A percentile compares a stretch with the other conserved stretches of the same genome.
Evolutionary conservation across 2,888 invertebrate genomes (phyloP).

Genomic region (Folsomia candida): DNA sequence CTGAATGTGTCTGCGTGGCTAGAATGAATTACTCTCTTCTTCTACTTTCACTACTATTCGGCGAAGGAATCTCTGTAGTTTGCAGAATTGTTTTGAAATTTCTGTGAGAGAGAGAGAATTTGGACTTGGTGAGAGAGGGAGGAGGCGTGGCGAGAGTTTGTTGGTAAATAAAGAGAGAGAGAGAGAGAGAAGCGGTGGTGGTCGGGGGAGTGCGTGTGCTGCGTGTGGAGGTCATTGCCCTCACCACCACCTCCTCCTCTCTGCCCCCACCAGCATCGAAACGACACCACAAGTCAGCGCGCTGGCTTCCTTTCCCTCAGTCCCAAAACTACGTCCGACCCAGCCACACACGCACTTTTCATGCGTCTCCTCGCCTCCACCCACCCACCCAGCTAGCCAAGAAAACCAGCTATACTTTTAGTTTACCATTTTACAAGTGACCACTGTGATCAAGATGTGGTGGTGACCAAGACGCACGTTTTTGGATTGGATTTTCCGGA

Average conservation of each 20-base stretch:
- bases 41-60: too few species aligned
- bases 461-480: too few species aligned
- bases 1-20: too few species aligned
- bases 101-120: too few species aligned
- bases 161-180: slow-evolving; percentile 4
- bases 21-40: too few species aligned
- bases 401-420: too few species aligned
- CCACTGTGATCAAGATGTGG: too few species aligned
- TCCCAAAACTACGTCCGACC: background rate
- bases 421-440: too few species aligned
- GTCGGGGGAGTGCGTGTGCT: slow-evolving; percentile 4
- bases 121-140: too few species aligned
- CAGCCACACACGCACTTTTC: background rate
- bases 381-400: too few species aligned
- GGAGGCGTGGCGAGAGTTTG: background rate
- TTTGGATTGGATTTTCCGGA: background rate
- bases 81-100: background rate
- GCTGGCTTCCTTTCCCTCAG: background rate
- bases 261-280: background rate
- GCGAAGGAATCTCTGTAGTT: too few species aligned
- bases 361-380: background rate
- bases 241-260: background rate
- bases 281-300: background rate
- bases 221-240: slow-evolving; percentile 1
- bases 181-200: too few species aligned